Percentiles rank a stretch among this genome's conserved stretches.
Conservation (phyloP, 2,113 vertebrate species). For the Psettodes erumei region DNA sequence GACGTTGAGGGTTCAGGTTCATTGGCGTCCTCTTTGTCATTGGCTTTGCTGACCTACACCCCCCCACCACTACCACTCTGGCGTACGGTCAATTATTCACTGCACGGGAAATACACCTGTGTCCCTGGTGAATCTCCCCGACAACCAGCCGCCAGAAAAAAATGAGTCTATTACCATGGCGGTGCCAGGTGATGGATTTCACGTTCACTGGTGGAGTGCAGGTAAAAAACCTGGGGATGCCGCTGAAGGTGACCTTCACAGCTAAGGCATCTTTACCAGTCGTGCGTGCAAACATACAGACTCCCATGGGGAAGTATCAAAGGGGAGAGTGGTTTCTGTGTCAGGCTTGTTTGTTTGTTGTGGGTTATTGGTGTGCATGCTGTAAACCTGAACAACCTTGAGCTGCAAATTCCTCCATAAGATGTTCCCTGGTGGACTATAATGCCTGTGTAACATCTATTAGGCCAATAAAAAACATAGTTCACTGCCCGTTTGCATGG, state of each 20-base stretch:
- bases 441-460: slow-evolving; percentile 37
- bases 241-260: slow-evolving; percentile 81
- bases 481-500: slow-evolving; percentile 32
- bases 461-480: slow-evolving; percentile 47
- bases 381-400: slow-evolving; percentile 77
- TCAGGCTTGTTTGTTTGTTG: slow-evolving; percentile 76
- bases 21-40: slow-evolving; percentile 79
- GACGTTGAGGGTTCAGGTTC: slow-evolving; percentile 38
- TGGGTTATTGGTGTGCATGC: slow-evolving; percentile 53
- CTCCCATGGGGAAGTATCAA: slow-evolving; percentile 69
- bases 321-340: slow-evolving; percentile 56
- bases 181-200: slow-evolving; percentile 84
- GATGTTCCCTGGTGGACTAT: slow-evolving; percentile 55
- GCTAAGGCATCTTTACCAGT: slow-evolving; percentile 63
- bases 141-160: slow-evolving; percentile 75
- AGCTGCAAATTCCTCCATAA: slow-evolving; percentile 53
- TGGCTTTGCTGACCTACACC: slow-evolving; percentile 72
- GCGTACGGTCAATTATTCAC: slow-evolving; percentile 85
- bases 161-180: slow-evolving; percentile 80
- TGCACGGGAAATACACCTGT: slow-evolving; percentile 77
- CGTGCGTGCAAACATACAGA: slow-evolving; percentile 56
- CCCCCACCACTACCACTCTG: slow-evolving; percentile 68
- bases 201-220: slow-evolving; percentile 71
- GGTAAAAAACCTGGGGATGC: slow-evolving; percentile 76
- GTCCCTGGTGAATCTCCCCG: slow-evolving; percentile 79